Evolutionary conservation across 2,113 vertebrate genomes (phyloP).

Genomic region (Antennarius striatus): DNA sequence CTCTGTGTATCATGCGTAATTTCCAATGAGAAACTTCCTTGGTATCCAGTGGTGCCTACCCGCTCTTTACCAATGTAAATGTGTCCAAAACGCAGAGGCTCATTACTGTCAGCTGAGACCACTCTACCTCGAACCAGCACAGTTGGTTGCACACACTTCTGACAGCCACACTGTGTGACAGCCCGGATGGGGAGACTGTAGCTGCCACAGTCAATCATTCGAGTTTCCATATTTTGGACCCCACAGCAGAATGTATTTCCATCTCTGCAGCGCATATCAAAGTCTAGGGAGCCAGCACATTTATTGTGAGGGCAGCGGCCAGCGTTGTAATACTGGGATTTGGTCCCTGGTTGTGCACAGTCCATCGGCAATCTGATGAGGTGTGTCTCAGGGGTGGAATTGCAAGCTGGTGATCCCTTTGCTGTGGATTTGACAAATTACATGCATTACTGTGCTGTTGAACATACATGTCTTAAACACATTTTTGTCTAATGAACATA

Average conservation of each 20-base stretch:
- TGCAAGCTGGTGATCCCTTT: conserved; percentile 82
- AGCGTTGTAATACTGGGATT: conserved; percentile 86
- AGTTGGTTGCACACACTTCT: conserved; percentile 83
- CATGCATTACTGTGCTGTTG: neutral
- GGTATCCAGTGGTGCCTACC: conserved; percentile 89
- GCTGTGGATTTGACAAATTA: conserved; percentile 70
- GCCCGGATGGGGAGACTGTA: conserved; percentile 85
- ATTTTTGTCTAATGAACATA: neutral
- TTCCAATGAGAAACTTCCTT: conserved; percentile 91
- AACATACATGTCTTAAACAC: neutral
- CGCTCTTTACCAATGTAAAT: conserved; percentile 86
- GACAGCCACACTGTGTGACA: conserved; percentile 87
- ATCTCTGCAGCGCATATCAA: conserved; percentile 80
- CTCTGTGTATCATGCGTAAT: conserved; percentile 83
- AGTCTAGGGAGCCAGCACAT: conserved; percentile 77
- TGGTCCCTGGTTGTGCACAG: conserved; percentile 77
- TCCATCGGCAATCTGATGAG: conserved; percentile 88
- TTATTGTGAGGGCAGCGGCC: conserved; percentile 84
- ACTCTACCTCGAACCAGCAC: conserved; percentile 87
- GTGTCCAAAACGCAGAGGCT: conserved; percentile 90
- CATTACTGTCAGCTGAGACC: conserved; percentile 84
- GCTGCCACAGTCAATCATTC: conserved; percentile 81
- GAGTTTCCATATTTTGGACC: conserved; percentile 81
- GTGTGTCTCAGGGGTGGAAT: conserved; percentile 79
- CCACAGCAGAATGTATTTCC: conserved; percentile 81